phyloP scores from a whole-genome alignment of 2,113 vertebrate genomes.

The Alethe castanea region DNA sequence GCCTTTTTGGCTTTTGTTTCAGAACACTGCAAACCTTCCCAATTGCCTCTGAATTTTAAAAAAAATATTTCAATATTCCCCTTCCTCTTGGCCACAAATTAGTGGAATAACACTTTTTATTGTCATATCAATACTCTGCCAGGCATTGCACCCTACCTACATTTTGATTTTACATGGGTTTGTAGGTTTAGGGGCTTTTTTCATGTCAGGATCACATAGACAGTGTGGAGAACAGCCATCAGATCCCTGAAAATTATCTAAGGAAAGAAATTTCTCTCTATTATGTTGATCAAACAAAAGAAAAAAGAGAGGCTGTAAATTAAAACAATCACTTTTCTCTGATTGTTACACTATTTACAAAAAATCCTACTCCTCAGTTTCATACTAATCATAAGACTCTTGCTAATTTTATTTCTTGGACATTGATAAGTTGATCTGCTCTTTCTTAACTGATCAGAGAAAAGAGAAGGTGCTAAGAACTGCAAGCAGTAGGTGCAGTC shows the following conservation, averaged over 20 bases:
- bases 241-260: conserved; percentile 43
- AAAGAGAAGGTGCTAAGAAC: background rate
- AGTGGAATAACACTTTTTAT: background rate
- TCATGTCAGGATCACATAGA: background rate
- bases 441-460: background rate
- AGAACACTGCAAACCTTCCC: background rate
- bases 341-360: background rate
- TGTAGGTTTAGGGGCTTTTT: background rate
- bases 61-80: background rate
- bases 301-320: background rate
- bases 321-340: background rate
- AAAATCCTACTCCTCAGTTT: background rate
- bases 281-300: background rate
- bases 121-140: background rate
- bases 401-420: conserved; percentile 17
- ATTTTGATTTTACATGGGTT: background rate
- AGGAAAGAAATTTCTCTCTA: conserved; percentile 41
- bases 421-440: background rate
- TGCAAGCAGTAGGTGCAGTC: background rate
- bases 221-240: background rate
- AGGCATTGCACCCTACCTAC: background rate
- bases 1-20: background rate
- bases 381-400: background rate
- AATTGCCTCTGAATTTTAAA: background rate
- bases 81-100: background rate